phyloP scores from a whole-genome alignment of 2,797 vertebrate species.

The Acrocephalus scirpaceus region DNA sequence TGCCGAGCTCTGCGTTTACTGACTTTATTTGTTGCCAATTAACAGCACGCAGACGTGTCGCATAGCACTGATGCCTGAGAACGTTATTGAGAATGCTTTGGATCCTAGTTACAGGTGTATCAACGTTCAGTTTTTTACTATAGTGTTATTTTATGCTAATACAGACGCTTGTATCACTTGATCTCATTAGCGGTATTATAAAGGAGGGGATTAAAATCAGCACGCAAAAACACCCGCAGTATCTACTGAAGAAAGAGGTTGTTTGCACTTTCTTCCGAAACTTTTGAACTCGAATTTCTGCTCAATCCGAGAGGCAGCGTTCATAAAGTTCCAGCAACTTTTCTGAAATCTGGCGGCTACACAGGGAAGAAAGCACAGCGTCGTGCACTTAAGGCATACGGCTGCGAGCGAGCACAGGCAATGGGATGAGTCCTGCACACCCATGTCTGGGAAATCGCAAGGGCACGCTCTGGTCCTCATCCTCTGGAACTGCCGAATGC shows the following conservation, averaged over 20 bases:
- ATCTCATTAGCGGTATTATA: background rate
- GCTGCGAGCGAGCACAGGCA: background rate
- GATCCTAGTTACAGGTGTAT: background rate
- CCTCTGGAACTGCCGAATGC: background rate
- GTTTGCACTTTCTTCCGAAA: background rate
- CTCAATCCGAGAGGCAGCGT: rapidly evolving
- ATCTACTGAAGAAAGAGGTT: background rate
- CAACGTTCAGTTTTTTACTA: rapidly evolving
- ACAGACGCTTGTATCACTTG: background rate
- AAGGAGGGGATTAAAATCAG: background rate
- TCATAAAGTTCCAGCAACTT: background rate
- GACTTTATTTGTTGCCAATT: background rate
- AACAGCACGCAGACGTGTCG: background rate
- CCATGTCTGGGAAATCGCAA: rapidly evolving
- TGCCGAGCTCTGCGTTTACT: background rate
- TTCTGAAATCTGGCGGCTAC: background rate
- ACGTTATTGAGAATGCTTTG: rapidly evolving
- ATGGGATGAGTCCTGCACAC: background rate
- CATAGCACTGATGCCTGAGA: background rate
- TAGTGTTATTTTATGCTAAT: background rate
- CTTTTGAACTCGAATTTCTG: background rate
- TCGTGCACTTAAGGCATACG: rapidly evolving
- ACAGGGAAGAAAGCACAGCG: rapidly evolving
- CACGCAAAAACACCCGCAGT: background rate
- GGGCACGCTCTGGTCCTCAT: no score